phyloP scores from a whole-genome alignment of 2,888 invertebrate genomes.

The Himalopsyche kuldschensis region DNA sequence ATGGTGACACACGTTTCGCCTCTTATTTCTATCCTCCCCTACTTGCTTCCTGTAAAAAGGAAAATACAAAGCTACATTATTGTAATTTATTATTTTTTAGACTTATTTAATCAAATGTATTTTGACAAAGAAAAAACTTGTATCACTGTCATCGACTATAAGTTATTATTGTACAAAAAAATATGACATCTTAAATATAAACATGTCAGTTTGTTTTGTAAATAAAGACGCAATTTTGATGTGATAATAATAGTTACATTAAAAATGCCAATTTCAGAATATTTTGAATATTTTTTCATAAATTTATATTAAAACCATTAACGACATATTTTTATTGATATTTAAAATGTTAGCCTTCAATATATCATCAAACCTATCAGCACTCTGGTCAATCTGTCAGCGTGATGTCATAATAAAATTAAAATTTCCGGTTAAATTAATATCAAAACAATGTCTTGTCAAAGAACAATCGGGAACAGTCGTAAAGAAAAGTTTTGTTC shows the following conservation, averaged over 20 bases:
- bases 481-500: background rate
- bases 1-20: no score
- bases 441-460: background rate
- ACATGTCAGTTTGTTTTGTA: background rate
- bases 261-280: background rate
- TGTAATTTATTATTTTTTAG: no score
- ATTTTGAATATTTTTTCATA: background rate
- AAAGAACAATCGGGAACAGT: background rate
- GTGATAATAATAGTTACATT: background rate
- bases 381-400: background rate
- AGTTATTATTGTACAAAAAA: no score
- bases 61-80: no score
- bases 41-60: no score
- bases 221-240: background rate
- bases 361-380: background rate
- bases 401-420: background rate
- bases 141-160: no score
- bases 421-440: background rate
- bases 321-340: background rate
- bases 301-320: background rate
- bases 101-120: no score
- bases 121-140: no score
- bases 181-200: no score
- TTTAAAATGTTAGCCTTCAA: constrained; percentile 2
- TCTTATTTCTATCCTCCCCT: no score